Evolutionary conservation across 2,888 invertebrate species (phyloP), one percentile per base, ranked within the genome.

Genomic region (Athalia circularis): DNA sequence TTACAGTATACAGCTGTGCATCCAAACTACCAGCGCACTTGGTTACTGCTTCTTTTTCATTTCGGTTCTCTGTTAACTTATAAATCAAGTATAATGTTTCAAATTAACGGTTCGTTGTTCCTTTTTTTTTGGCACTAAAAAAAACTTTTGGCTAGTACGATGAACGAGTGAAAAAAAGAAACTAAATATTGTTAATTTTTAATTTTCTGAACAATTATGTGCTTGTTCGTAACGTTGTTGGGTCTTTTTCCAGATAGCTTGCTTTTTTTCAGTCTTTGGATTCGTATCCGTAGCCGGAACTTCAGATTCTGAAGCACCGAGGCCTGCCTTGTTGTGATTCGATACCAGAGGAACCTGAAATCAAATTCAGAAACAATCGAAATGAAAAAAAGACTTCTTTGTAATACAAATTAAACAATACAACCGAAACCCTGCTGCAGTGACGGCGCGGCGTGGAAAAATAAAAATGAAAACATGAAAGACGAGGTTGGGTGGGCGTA

Each of bases 281-380:
- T 88, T 84, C 54, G 86, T 80, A 45, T 87, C 84, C 29, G 85
- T 77, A 0, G 86, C 80, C 3, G 91, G 86, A 76, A 82, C 80
- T 50, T 85, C 84, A 1, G 85, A 83, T 3, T 90, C 91, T 0
- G 87, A 86, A 1, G 91, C 91, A 3, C 95, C 95, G 5, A 95
- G 89, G 0, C 95, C 95, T 0, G 92, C 91, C 83, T 92, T 94
- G 57, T 93, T 93, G 77, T 92, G 92, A 87, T 94, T 94, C 80
- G 92, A 92, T 62, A 92, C 87, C 11, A 94, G 87, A 43, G 93
- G 92, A 80, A 95, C 92, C 94, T 94, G 90, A 6, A 90, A 82
- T 75, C 4, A 64, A 50, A 15, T 29, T 11, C 3, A 7, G 7
- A 15, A 67, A 29, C 29, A 29, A 29, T 29, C 29, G 9, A n/a